phyloP scores from a whole-genome alignment of 2,888 invertebrate genomes.

The Drosophila multiciliata region DNA sequence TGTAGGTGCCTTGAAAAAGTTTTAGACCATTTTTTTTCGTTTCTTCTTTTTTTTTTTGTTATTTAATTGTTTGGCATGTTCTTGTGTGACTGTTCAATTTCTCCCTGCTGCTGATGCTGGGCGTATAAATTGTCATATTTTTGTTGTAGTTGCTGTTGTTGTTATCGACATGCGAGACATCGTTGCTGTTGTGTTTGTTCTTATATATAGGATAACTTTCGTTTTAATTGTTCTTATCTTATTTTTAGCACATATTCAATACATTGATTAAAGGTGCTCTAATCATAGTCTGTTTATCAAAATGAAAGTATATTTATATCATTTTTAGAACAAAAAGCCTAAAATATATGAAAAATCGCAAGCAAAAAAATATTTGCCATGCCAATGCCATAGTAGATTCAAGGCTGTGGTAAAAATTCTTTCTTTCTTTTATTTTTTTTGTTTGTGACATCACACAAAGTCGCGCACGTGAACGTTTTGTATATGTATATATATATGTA shows the following conservation, averaged over 20 bases:
- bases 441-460: slow-evolving; percentile 17
- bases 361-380: neutral
- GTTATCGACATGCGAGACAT: slow-evolving; percentile 30
- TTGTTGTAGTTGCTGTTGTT: slow-evolving; percentile 28
- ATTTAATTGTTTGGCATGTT: slow-evolving; percentile 67
- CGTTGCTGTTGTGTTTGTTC: slow-evolving; percentile 26
- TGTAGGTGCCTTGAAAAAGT: slow-evolving; percentile 59
- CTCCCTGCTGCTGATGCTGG: slow-evolving; percentile 32
- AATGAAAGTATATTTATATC: neutral
- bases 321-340: neutral
- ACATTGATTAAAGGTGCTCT: neutral
- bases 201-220: slow-evolving; percentile 51
- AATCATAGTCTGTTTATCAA: neutral
- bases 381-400: neutral
- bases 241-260: slow-evolving; percentile 18
- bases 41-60: slow-evolving; percentile 40
- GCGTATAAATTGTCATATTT: slow-evolving; percentile 3
- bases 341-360: neutral
- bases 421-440: neutral
- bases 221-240: slow-evolving; percentile 53
- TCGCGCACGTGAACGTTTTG: slow-evolving; percentile 12
- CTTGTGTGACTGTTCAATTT: slow-evolving; percentile 47
- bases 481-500: slow-evolving; percentile 3
- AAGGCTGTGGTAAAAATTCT: slow-evolving; percentile 10
- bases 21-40: slow-evolving; percentile 56